Conservation (phyloP, 2,113 vertebrate genomes). For the Lathamus discolor region DNA sequence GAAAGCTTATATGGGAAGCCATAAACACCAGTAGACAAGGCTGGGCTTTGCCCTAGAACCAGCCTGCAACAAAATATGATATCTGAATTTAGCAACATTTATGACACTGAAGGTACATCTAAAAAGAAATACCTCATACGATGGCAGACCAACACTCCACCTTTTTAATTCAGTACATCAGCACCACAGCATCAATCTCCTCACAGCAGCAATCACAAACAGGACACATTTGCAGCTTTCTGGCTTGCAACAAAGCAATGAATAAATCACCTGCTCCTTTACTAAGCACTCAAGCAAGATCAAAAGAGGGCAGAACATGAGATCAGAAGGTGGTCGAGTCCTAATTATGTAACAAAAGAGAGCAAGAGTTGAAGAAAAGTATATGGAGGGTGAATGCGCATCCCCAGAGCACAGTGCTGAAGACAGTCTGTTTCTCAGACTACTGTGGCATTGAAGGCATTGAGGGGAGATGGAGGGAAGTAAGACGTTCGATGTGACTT, state of each 20-base stretch:
- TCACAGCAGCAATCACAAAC: neutral
- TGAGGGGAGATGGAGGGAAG: neutral
- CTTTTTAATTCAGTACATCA: neutral
- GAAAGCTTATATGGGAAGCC: constrained; percentile 41
- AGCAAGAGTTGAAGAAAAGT: neutral
- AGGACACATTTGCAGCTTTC: neutral
- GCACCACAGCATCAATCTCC: neutral
- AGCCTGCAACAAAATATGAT: constrained; percentile 41
- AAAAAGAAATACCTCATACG: neutral
- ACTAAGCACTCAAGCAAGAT: neutral
- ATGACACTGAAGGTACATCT: neutral
- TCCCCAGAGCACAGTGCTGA: neutral
- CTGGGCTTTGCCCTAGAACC: constrained; percentile 39
- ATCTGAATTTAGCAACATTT: constrained; percentile 36
- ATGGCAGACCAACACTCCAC: neutral
- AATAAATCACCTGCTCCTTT: neutral
- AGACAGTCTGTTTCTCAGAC: neutral
- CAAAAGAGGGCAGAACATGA: neutral
- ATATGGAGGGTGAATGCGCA: neutral
- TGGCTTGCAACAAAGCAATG: neutral
- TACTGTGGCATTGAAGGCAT: rapidly evolving
- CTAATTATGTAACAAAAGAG: neutral
- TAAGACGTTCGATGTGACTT: neutral
- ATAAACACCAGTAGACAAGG: constrained; percentile 40
- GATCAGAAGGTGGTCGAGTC: neutral